A percentile compares a stretch with the other conserved stretches of the same genome.
These are phyloP conservation scores for Myopa tessellatipennis DNA, from an alignment of 2,888 invertebrate species.

Conservation along the genomic window DNA sequence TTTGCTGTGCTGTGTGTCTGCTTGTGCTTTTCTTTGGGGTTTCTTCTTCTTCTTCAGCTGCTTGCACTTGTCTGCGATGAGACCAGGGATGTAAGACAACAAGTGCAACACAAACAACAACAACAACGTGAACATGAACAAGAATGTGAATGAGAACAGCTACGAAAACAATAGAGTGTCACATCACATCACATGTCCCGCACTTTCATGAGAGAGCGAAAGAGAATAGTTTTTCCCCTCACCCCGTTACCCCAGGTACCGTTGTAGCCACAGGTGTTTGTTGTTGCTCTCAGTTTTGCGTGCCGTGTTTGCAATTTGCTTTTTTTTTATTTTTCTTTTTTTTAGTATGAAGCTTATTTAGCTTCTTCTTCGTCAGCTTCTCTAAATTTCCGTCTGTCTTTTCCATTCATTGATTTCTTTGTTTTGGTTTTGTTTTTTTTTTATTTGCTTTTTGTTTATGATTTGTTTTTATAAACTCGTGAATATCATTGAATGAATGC, in stretches of 20 bases:
- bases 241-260: not conserved
- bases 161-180: slow-evolving; percentile 12
- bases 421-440: not conserved
- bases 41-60: slow-evolving; percentile 18
- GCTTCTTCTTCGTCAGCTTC: not conserved
- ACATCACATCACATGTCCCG: not conserved
- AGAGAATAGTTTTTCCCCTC: not conserved
- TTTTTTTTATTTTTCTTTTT: not conserved
- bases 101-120: slow-evolving; percentile 16
- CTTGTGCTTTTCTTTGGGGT: not conserved
- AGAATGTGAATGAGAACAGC: not conserved
- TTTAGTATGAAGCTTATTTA: not conserved
- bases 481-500: slow-evolving; percentile 7
- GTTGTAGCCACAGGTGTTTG: slow-evolving; percentile 26
- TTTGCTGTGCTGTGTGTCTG: not conserved
- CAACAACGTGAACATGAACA: not conserved
- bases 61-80: not conserved
- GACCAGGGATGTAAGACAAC: not conserved
- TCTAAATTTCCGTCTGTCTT: not conserved
- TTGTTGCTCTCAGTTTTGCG: slow-evolving; percentile 21
- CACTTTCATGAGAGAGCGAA: too few species aligned
- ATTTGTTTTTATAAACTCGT: not conserved
- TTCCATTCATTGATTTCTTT: not conserved
- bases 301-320: not conserved
- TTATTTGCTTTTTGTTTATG: not conserved